Evolutionary conservation across 2,888 invertebrate species (phyloP).

Genomic region (Dryobotodes eremita): DNA sequence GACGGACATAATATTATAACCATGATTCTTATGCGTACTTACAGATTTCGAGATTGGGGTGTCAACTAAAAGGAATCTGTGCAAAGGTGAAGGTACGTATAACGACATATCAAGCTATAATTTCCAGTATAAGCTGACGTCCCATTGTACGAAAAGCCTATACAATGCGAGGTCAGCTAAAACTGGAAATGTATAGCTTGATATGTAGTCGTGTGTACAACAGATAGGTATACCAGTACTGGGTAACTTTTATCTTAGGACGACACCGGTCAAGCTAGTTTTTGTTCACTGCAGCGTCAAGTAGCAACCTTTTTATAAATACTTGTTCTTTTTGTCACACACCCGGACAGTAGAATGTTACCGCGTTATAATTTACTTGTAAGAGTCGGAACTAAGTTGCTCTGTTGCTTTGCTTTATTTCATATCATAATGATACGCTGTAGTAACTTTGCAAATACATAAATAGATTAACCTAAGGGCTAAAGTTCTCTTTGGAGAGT

Average conservation of each 20-base stretch:
- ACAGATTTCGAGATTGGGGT: not conserved
- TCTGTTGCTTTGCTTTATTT: not conserved
- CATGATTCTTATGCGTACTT: not conserved
- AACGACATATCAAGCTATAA: too few species aligned
- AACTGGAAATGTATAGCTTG: too few species aligned
- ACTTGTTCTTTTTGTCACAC: constrained; percentile 29
- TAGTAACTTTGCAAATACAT: not conserved
- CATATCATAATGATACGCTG: not conserved
- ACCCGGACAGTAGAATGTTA: constrained; percentile 17
- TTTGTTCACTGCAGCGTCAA: constrained; percentile 41
- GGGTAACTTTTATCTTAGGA: constrained; percentile 38
- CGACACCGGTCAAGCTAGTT: constrained; percentile 53
- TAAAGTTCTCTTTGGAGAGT: not conserved
- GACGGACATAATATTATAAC: constrained; percentile 9
- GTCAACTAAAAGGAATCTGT: constrained; percentile 14
- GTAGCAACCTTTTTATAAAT: constrained; percentile 28
- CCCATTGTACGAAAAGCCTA: too few species aligned
- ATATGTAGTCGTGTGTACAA: not conserved
- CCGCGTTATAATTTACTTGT: constrained; percentile 18
- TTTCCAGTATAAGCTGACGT: too few species aligned
- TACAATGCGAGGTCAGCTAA: too few species aligned
- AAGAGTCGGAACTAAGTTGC: not conserved
- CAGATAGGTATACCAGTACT: constrained; percentile 18
- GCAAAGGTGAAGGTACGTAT: constrained; percentile 1
- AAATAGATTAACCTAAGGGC: not conserved